Conservation (phyloP, 2,113 vertebrate species). For the Okapia johnstoni region DNA sequence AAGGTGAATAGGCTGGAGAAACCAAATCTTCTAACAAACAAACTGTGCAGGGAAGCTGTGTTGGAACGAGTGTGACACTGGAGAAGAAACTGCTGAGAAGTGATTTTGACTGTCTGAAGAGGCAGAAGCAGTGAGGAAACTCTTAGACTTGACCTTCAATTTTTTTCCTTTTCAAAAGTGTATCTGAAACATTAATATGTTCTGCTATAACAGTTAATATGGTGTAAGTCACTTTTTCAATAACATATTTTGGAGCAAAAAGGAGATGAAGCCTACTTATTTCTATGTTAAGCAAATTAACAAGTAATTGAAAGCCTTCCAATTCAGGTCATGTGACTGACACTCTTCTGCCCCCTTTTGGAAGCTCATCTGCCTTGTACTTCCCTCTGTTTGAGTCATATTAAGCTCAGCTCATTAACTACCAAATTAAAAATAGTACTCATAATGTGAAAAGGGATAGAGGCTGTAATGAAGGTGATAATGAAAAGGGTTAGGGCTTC, state of each 20-base stretch:
- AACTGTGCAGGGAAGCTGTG: background rate
- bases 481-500: background rate
- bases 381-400: background rate
- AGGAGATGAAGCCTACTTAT: background rate
- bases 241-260: background rate
- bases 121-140: background rate
- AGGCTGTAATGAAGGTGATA: background rate
- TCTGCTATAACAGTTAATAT: background rate
- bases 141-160: background rate
- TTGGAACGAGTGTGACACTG: background rate
- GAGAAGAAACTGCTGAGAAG: background rate
- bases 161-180: background rate
- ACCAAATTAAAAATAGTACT: background rate
- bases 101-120: background rate
- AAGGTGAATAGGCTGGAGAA: background rate
- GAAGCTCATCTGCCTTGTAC: background rate
- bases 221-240: background rate
- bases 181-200: background rate
- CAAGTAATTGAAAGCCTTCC: background rate
- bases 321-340: slow-evolving; percentile 30
- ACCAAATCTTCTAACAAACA: background rate
- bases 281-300: background rate
- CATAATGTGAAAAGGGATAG: background rate
- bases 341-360: background rate
- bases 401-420: background rate